phyloP scores from a whole-genome alignment of 2,888 invertebrate genomes.

The Embidobia sp. region DNA sequence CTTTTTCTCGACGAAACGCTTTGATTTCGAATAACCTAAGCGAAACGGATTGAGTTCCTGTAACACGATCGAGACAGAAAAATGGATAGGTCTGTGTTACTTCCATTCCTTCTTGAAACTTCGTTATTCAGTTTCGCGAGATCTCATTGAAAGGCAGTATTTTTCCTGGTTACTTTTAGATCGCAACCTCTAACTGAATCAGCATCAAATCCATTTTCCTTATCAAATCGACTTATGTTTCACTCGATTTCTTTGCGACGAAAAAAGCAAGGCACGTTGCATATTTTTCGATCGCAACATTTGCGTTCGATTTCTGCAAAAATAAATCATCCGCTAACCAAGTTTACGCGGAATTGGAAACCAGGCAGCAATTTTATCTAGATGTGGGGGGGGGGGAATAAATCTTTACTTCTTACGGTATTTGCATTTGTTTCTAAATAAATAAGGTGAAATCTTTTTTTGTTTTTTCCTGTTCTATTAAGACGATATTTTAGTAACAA shows the following conservation, averaged over 20 bases:
- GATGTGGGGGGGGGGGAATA: background rate
- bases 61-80: conserved; percentile 43
- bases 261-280: conserved; percentile 16
- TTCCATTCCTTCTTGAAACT: conserved; percentile 42
- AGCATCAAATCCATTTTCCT: conserved; percentile 51
- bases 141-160: conserved; percentile 49
- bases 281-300: conserved; percentile 23
- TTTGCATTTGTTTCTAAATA: too few relatives aligned
- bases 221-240: conserved; percentile 52
- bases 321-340: conserved; percentile 16
- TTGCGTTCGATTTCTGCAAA: conserved; percentile 19
- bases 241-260: conserved; percentile 27
- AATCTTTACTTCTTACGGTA: background rate
- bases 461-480: background rate
- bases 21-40: conserved; percentile 46
- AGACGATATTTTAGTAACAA: too few relatives aligned
- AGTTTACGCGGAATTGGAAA: background rate
- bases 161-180: conserved; percentile 49
- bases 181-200: conserved; percentile 51
- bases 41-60: conserved; percentile 49
- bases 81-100: conserved; percentile 47
- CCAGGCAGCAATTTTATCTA: background rate
- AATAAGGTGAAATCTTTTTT: too few relatives aligned
- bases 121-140: conserved; percentile 46
- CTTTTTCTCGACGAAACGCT: conserved; percentile 42